These are phyloP conservation scores for Erannis defoliaria DNA, from an alignment of 2,888 invertebrate genomes.

Conservation along the genomic window DNA sequence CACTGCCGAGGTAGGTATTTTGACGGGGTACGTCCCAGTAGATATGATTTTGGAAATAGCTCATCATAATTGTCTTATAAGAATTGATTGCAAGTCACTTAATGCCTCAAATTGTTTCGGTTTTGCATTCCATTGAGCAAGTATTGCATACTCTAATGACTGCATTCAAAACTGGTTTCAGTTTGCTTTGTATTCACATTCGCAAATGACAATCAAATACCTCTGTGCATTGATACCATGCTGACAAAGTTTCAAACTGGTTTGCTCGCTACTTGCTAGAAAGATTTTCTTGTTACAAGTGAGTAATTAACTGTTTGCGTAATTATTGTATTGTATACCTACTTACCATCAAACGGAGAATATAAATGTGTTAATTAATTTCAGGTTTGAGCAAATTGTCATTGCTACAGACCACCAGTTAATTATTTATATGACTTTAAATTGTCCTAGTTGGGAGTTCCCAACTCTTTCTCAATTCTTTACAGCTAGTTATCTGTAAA, in stretches of 20 bases:
- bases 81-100: constrained; percentile 49
- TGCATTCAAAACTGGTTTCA: constrained; percentile 41
- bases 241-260: constrained; percentile 37
- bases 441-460: no score
- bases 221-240: constrained; percentile 4
- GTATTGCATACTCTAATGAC: constrained; percentile 32
- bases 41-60: background rate
- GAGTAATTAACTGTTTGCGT: background rate
- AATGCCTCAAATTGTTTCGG: constrained; percentile 51
- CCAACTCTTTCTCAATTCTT: no score
- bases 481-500: no score
- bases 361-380: no score
- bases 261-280: background rate
- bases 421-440: no score
- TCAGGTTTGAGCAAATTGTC: no score
- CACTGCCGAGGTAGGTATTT: constrained; percentile 51
- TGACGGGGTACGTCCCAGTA: no score
- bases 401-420: no score
- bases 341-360: no score
- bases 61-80: constrained; percentile 49
- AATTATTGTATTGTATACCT: background rate
- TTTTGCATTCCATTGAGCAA: constrained; percentile 54
- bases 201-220: constrained; percentile 36
- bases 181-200: constrained; percentile 43
- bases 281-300: background rate